A percentile compares a stretch with the other conserved stretches of the same genome.
These are phyloP conservation scores for Luehdorfia chinensis DNA, from an alignment of 1,140 invertebrate species.

Conservation along the genomic window DNA sequence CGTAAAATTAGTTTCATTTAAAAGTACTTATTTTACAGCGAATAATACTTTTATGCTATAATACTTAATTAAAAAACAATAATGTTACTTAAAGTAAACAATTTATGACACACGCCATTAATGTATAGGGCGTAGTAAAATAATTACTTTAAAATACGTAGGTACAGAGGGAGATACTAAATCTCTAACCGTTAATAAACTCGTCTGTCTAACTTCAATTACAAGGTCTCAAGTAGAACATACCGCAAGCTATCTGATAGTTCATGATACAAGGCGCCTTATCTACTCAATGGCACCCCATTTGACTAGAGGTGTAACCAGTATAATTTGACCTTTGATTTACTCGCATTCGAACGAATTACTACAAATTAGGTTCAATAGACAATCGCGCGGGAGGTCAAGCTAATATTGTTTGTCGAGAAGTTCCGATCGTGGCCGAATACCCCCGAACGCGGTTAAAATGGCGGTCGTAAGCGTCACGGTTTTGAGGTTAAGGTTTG, in stretches of 20 bases:
- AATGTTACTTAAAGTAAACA: too few species aligned
- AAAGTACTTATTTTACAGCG: too few species aligned
- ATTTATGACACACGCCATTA: too few species aligned
- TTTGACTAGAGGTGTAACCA: conserved; percentile 27
- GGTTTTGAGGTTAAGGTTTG: conserved; percentile 76
- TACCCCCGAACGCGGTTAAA: conserved; percentile 52
- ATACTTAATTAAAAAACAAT: too few species aligned
- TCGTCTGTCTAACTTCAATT: conserved; percentile 4
- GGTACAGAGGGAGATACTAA: too few species aligned
- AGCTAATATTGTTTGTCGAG: conserved; percentile 36
- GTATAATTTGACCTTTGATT: conserved; percentile 33
- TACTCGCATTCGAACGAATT: conserved; percentile 24
- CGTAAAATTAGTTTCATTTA: too few species aligned
- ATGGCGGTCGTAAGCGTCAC: conserved; percentile 61
- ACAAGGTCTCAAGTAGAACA: conserved; percentile 31
- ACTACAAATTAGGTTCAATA: conserved; percentile 26
- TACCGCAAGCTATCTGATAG: conserved; percentile 41
- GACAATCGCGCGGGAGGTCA: conserved; percentile 32
- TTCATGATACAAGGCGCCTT: conserved; percentile 52
- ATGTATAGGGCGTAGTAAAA: too few species aligned
- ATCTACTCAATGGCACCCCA: conserved; percentile 44
- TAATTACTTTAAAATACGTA: too few species aligned
- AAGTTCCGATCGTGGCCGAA: conserved; percentile 37
- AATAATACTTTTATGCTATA: too few species aligned
- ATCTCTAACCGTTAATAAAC: not conserved